Evolutionary conservation across 2,888 invertebrate genomes (phyloP).

Genomic region (Eupeodes luniger): DNA sequence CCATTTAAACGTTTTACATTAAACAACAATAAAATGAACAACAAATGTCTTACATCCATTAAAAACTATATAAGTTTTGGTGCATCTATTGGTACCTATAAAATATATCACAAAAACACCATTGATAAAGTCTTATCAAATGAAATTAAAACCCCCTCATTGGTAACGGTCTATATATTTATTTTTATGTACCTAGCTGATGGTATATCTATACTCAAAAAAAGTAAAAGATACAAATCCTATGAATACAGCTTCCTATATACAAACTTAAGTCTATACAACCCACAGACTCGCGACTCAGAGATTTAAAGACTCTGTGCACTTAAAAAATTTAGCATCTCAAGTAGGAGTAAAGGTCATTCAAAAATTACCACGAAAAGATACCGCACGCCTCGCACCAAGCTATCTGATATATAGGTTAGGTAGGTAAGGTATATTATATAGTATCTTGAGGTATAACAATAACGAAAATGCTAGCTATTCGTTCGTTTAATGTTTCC

Average conservation of each 20-base stretch:
- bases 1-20: neutral
- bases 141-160: slow-evolving; percentile 23
- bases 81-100: neutral
- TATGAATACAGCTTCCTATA: slow-evolving; percentile 9
- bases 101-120: slow-evolving; percentile 8
- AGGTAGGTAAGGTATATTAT: neutral
- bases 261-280: neutral
- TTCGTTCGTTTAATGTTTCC: slow-evolving; percentile 45
- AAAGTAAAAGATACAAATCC: slow-evolving; percentile 8
- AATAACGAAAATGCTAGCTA: slow-evolving; percentile 34
- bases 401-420: slow-evolving; percentile 22
- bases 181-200: too few species aligned
- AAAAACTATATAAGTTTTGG: slow-evolving; percentile 34
- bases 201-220: neutral
- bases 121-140: slow-evolving; percentile 27
- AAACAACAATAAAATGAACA: slow-evolving; percentile 7
- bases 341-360: slow-evolving; percentile 60
- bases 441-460: neutral
- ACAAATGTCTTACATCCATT: slow-evolving; percentile 34
- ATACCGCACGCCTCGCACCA: slow-evolving; percentile 19
- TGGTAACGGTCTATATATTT: neutral
- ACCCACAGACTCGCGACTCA: slow-evolving; percentile 9
- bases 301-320: slow-evolving; percentile 24
- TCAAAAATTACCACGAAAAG: slow-evolving; percentile 44
- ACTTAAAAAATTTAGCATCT: slow-evolving; percentile 61